Evolutionary conservation across 2,113 vertebrate genomes (phyloP).

Genomic region (Oryctolagus cuniculus): mOryCun1.1 NC_091438.1:110289001-110289500

Average conservation of each 20-base stretch:
- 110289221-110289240: conserved; percentile 65
- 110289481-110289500: conserved; percentile 96
- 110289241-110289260: conserved; percentile 75
- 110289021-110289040: no score
- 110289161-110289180: conserved; percentile 84
- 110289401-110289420: conserved; percentile 94
- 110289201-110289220: conserved; percentile 69
- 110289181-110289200: conserved; percentile 79
- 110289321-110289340: conserved; percentile 90
- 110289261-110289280: conserved; percentile 85
- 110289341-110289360: conserved; percentile 89
- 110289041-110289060: no score
- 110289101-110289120: no score
- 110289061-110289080: no score
- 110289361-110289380: conserved; percentile 95
- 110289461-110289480: conserved; percentile 88
- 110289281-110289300: conserved; percentile 92
- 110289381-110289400: conserved; percentile 92
- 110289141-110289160: conserved; percentile 87
- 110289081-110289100: no score
- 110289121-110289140: no score
- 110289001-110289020: no score
- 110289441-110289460: conserved; percentile 93
- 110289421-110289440: conserved; percentile 95
- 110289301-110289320: conserved; percentile 93